Conservation (phyloP, 2,888 invertebrate genomes). For the Drosophila robusta region DNA sequence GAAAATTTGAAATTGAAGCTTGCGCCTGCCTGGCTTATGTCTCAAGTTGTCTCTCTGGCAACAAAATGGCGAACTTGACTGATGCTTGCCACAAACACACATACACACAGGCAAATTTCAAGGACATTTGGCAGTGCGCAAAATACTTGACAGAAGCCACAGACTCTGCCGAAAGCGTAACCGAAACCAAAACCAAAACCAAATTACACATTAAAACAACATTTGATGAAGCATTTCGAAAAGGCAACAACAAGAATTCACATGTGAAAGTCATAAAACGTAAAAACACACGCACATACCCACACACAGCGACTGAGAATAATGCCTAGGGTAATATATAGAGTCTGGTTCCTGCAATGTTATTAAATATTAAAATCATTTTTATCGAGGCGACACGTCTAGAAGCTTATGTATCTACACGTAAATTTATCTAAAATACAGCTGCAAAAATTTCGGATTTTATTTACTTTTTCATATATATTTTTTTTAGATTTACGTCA, state of each 20-base stretch:
- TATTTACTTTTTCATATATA: no score
- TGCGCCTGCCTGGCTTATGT: constrained; percentile 17
- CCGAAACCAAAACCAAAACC: constrained; percentile 22
- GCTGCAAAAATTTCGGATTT: constrained; percentile 11
- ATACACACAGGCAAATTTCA: constrained; percentile 39
- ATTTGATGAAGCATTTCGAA: constrained; percentile 17
- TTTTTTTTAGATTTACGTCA: constrained; percentile 69
- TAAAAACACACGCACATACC: constrained; percentile 22
- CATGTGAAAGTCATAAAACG: constrained; percentile 62
- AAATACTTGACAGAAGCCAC: constrained; percentile 32
- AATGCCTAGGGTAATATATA: constrained; percentile 40
- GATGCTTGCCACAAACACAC: constrained; percentile 32
- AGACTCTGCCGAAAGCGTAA: constrained; percentile 9
- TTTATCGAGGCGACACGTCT: constrained; percentile 70
- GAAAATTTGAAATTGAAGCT: constrained; percentile 22
- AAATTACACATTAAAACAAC: constrained; percentile 45
- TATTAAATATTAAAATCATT: constrained; percentile 69
- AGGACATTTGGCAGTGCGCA: constrained; percentile 60
- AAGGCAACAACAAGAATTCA: constrained; percentile 28
- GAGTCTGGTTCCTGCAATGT: constrained; percentile 37
- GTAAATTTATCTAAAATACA: constrained; percentile 21
- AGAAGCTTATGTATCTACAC: constrained; percentile 30
- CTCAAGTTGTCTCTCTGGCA: constrained; percentile 26
- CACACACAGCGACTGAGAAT: constrained; percentile 16
- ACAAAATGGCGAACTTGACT: constrained; percentile 58